Evolutionary conservation across 2,113 vertebrate genomes (phyloP).

Genomic region (Mesoclemmys tuberculata): DNA sequence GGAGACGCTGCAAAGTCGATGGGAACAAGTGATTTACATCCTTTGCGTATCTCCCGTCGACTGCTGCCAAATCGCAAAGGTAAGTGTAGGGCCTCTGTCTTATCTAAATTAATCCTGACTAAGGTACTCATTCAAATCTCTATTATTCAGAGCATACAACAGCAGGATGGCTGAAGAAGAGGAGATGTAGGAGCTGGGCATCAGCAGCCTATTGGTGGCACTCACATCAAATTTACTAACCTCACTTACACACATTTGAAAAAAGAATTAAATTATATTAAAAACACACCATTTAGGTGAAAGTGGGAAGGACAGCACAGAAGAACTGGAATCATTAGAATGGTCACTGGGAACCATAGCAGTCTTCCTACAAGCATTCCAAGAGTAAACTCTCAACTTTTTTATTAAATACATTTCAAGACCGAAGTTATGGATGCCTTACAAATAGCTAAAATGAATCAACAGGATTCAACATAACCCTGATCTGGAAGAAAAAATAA

Average conservation of each 20-base stretch:
- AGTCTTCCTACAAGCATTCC: background rate
- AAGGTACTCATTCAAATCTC: background rate
- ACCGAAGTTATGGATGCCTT: background rate
- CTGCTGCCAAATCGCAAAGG: too few species aligned
- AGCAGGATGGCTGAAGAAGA: background rate
- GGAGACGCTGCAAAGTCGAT: too few species aligned
- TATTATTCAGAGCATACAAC: background rate
- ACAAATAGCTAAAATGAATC: background rate
- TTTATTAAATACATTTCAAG: background rate
- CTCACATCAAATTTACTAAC: background rate
- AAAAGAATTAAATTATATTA: background rate
- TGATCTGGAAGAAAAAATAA: background rate
- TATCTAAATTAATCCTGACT: background rate
- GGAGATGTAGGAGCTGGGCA: accelerated
- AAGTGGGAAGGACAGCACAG: background rate
- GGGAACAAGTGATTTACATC: too few species aligned
- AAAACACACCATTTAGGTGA: background rate
- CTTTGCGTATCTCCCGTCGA: too few species aligned
- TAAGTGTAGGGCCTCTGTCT: too few species aligned
- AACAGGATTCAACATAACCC: background rate
- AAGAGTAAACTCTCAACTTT: background rate
- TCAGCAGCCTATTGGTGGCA: background rate
- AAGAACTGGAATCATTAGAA: background rate
- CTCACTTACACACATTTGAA: background rate
- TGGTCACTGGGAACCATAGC: background rate